A percentile compares a stretch with the other conserved stretches of the same genome.
phyloP scores from a whole-genome alignment of 2,797 vertebrate species.

The Cryptoblepharus egeriae region DNA sequence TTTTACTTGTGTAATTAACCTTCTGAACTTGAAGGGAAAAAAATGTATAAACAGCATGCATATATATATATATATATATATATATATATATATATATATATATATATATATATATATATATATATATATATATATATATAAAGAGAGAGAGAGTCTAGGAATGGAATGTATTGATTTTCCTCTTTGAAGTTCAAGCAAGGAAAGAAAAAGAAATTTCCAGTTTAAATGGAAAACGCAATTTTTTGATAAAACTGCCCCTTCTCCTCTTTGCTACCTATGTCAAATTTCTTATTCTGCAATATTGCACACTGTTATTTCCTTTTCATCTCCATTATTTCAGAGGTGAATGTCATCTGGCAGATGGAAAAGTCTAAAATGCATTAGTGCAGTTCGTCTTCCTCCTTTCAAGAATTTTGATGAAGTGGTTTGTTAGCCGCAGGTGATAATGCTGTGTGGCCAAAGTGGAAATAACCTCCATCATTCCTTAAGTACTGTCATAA shows the following conservation, averaged over 20 bases:
- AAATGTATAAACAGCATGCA: constrained; percentile 38
- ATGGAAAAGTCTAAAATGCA: neutral
- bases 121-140: no score
- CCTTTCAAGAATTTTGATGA: neutral
- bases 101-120: no score
- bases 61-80: no score
- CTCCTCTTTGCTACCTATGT: neutral
- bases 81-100: no score
- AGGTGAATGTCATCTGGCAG: neutral
- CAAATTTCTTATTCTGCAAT: neutral
- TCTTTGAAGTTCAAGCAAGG: constrained; percentile 31
- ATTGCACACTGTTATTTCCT: constrained; percentile 22
- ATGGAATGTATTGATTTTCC: constrained; percentile 38
- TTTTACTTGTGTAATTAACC: constrained; percentile 60
- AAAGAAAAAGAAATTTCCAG: neutral
- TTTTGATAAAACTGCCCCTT: constrained; percentile 9
- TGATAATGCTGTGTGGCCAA: neutral
- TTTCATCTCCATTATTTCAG: constrained; percentile 10
- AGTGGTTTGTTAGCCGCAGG: neutral
- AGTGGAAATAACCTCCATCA: neutral
- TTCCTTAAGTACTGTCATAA: neutral
- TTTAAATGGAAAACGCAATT: neutral
- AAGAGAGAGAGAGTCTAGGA: constrained; percentile 37
- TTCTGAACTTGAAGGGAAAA: constrained; percentile 37
- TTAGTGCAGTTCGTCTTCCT: neutral